Conservation (phyloP, 2,888 invertebrate genomes). For the Philaethria dido region DNA sequence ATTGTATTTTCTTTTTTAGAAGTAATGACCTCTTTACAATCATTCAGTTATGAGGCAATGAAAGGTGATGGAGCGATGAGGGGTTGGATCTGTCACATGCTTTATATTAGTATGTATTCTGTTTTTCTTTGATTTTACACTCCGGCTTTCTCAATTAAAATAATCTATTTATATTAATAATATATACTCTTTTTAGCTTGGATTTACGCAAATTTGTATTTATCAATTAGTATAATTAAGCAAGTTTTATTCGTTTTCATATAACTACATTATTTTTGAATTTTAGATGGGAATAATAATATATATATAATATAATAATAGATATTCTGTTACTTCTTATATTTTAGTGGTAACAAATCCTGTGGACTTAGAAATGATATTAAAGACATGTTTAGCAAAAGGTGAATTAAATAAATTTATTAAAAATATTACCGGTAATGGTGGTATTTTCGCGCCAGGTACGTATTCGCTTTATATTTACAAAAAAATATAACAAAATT, state of each 20-base stretch:
- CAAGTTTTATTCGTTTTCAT: no score
- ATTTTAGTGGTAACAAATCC: slow-evolving; percentile 65
- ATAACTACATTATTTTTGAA: no score
- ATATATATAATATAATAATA: no score
- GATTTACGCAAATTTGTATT: no score
- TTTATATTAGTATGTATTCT: slow-evolving; percentile 61
- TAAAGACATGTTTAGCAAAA: slow-evolving; percentile 71
- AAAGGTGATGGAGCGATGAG: slow-evolving; percentile 58
- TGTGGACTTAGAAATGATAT: slow-evolving; percentile 62
- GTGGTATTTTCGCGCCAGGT: slow-evolving; percentile 51
- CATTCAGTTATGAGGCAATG: slow-evolving; percentile 61
- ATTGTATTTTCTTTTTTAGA: slow-evolving; percentile 57
- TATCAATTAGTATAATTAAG: no score
- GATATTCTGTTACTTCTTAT: background rate
- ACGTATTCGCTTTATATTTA: background rate
- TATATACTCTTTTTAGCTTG: no score
- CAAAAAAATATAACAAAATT: background rate
- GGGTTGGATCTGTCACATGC: slow-evolving; percentile 67
- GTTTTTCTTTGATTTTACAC: no score
- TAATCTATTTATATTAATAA: no score
- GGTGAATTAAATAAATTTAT: slow-evolving; percentile 50
- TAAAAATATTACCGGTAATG: slow-evolving; percentile 48
- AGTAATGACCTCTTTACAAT: slow-evolving; percentile 64
- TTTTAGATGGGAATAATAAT: no score
- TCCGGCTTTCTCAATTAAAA: no score